These are phyloP conservation scores for Strix aluco DNA, from an alignment of 2,113 vertebrate species.

Conservation along the genomic window DNA sequence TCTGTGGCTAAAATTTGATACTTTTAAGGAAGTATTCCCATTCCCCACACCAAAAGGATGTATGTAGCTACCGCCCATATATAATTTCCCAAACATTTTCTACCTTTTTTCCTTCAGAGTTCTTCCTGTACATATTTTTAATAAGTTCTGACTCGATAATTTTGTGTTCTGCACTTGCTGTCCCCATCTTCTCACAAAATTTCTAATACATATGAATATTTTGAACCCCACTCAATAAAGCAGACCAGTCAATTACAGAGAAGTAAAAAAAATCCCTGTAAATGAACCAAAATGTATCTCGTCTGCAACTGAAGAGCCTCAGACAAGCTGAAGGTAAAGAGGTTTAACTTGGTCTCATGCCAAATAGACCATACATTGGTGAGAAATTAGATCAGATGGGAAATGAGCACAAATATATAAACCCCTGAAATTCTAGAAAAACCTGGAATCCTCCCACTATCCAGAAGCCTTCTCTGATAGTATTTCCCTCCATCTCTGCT, in stretches of 20 bases:
- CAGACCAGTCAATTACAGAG: background rate
- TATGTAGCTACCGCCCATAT: background rate
- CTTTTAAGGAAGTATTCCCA: background rate
- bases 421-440: background rate
- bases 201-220: background rate
- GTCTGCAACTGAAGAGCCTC: background rate
- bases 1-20: background rate
- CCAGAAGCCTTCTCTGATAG: background rate
- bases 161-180: background rate
- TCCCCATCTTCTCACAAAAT: background rate
- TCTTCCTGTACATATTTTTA: background rate
- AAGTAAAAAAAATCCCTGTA: background rate
- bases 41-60: background rate
- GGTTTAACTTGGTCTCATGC: background rate
- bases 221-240: background rate
- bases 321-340: background rate
- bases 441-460: background rate
- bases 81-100: background rate
- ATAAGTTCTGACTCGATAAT: background rate
- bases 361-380: background rate
- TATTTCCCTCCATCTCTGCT: background rate
- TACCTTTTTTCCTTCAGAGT: background rate
- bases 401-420: background rate
- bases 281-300: background rate
- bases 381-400: slow-evolving; percentile 7